Conservation (phyloP, 2,888 invertebrate genomes). For the Lithophane socia region DNA sequence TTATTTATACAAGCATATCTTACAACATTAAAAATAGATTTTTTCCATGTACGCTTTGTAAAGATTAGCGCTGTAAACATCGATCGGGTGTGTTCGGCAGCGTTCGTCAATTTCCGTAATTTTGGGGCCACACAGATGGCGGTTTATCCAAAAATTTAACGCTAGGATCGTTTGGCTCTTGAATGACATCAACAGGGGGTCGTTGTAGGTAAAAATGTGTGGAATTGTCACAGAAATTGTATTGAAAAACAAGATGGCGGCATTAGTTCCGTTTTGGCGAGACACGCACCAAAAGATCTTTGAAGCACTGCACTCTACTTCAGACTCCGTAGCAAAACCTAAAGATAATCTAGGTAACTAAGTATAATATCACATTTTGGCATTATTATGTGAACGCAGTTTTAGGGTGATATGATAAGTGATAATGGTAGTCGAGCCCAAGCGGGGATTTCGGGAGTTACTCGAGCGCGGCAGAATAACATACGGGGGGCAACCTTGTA, state of each 20-base stretch:
- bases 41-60: conserved; percentile 59
- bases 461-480: too few species aligned
- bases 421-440: background rate
- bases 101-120: conserved; percentile 66
- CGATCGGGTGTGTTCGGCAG: conserved; percentile 61
- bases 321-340: background rate
- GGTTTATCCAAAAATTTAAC: background rate
- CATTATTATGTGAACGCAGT: background rate
- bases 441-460: too few species aligned
- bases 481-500: too few species aligned
- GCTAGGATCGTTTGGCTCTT: background rate
- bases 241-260: background rate
- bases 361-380: background rate
- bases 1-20: conserved; percentile 42
- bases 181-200: background rate
- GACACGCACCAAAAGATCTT: background rate
- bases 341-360: background rate
- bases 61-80: conserved; percentile 66
- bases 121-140: conserved; percentile 51
- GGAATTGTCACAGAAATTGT: background rate
- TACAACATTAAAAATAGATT: conserved; percentile 63
- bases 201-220: background rate
- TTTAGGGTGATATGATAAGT: background rate
- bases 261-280: background rate
- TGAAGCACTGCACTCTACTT: background rate